These are phyloP conservation scores for Porphyrio hochstetteri DNA, from an alignment of 2,113 vertebrate genomes.

Conservation along the genomic window DNA sequence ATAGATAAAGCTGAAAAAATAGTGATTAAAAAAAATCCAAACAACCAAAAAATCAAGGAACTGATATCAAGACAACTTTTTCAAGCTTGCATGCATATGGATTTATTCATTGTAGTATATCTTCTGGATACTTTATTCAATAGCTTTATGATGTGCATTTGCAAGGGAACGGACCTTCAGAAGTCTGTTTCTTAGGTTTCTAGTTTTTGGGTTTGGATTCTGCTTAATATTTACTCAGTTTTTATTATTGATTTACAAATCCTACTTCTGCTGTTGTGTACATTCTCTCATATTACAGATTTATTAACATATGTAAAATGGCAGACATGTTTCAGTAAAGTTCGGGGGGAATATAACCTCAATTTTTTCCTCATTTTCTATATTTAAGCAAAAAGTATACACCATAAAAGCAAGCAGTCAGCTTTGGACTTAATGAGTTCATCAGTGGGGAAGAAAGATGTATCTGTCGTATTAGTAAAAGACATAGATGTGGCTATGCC, in stretches of 20 bases:
- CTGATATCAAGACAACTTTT: background rate
- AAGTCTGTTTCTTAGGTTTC: background rate
- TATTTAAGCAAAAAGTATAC: background rate
- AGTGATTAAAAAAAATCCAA: background rate
- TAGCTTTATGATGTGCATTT: background rate
- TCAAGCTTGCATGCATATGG: background rate
- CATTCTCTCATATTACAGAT: background rate
- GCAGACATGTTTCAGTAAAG: background rate
- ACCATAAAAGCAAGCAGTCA: background rate
- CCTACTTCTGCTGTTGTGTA: background rate
- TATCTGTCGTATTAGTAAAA: background rate
- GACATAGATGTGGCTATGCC: background rate
- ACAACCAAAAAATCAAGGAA: background rate
- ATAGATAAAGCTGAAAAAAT: background rate
- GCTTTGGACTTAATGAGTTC: background rate
- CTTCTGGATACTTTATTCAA: background rate
- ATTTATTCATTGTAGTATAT: background rate
- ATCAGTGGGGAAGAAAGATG: background rate
- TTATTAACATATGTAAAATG: background rate
- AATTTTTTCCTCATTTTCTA: background rate
- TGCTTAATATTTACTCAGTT: background rate
- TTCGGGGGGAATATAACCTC: background rate
- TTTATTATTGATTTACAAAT: background rate
- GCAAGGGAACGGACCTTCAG: background rate
- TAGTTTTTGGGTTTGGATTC: background rate